Base-by-base conservation (phyloP, 1,140 invertebrate genomes). In the Zaprionus taronus region DNA sequence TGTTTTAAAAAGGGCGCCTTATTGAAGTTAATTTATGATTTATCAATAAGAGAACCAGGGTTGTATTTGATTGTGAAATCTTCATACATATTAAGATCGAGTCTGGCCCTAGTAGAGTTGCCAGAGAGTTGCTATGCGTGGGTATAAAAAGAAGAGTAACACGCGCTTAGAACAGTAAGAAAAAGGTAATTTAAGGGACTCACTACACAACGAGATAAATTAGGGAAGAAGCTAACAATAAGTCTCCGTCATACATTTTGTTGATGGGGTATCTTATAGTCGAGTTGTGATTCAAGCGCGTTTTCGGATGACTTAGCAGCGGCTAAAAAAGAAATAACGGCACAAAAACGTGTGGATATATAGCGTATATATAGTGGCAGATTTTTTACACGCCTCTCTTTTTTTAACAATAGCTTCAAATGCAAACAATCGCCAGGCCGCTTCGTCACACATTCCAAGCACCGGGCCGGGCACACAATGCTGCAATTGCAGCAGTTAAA, bases 401-500 rank as follows among this genome's bases (percentile, higher is more conserved):
- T 81, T 75, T 81, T 75, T 70, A 85, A 84, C 79, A 84, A 84
- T 79, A 77, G 75, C 74, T 71, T 68, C 84, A 81, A 78, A 71
- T 61, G 75, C 81, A 84, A 84, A 84, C 81, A 84, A 84, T 84
- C 41, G n/a, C 41, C n/a, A n/a, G 38, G 15, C 14, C 6, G 76
- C 69, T 47, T 20, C 47, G 73, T 71, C 77, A 77, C 77, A 81
- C 72, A 79, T 80, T 75, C 67, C 78, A 71, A 72, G 81, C 80
- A 78, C 63, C 57, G 36, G 12, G n/a, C 41, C 53, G 55, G 47
- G 47, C 58, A 34, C 49, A 84, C 78, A 84, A 84, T 81, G 47
- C 79, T 60, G 49, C 78, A 85, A 85, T 85, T 85, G 83, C 83
- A 81, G 83, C 83, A 85, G 84, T 85, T 85, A 85, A 85, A 85